Evolutionary conservation across 1,140 invertebrate species (phyloP).

Genomic region (Lanistes nyassanus): DNA sequence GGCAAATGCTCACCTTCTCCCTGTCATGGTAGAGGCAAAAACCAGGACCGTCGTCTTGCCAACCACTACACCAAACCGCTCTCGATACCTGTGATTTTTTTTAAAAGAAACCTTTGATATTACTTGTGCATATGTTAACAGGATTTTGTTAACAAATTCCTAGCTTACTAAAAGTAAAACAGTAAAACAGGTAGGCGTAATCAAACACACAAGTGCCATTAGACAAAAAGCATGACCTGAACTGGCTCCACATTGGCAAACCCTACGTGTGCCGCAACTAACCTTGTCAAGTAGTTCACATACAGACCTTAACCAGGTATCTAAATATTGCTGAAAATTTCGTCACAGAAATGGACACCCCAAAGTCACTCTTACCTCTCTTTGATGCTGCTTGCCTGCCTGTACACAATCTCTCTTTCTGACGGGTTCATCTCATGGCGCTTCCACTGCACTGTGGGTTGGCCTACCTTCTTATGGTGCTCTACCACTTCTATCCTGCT

Average conservation of each 20-base stretch:
- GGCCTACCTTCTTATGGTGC: constrained; percentile 16
- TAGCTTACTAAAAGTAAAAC: not conserved
- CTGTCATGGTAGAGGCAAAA: constrained; percentile 78
- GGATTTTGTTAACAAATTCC: not conserved
- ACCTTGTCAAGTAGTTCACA: no score
- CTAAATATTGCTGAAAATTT: no score
- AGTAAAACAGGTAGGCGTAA: no score
- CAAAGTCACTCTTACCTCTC: constrained; percentile 32
- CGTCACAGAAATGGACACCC: no score
- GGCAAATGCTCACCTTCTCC: constrained; percentile 68
- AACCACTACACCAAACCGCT: constrained; percentile 76
- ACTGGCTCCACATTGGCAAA: no score
- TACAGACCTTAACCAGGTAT: no score
- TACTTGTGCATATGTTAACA: no score
- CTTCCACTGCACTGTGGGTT: constrained; percentile 6
- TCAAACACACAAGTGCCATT: no score
- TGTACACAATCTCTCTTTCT: constrained; percentile 13
- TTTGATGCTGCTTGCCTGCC: constrained; percentile 33
- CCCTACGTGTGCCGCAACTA: no score
- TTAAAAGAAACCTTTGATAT: no score
- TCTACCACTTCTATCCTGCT: constrained; percentile 19
- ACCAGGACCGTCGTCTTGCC: constrained; percentile 78
- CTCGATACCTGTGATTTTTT: constrained; percentile 64
- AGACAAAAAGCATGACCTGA: no score
- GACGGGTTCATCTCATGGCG: not conserved